Evolutionary conservation across 2,113 vertebrate genomes (phyloP), one percentile per base, ranked within the genome.

Genomic region (Dascyllus trimaculatus): DNA sequence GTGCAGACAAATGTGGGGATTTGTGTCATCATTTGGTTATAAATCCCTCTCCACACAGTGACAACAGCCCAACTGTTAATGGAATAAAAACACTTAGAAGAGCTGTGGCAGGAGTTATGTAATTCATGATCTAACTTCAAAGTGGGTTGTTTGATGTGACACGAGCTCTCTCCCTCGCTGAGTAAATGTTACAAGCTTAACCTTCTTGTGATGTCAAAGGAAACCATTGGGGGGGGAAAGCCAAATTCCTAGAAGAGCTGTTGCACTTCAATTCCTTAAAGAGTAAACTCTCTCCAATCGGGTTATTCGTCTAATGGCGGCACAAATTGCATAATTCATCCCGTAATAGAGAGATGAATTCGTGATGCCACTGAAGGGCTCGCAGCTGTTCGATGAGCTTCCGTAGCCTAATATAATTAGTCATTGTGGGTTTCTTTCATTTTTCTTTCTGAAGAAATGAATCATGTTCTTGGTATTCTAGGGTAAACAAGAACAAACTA

Each of bases 71-170:
- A 19, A 45, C 52, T 49, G 59, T 51, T 69, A 75, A 82, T 67
- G 58, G 54, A 70, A 82, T 80, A 25, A 88, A 84, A 85, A 83
- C 24, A 68, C 58, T 69, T 57, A 13, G 5, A 18, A 19, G 48
- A 56, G 22, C 62, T 1, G 0, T 10, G 75, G 60, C 71, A 32
- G 57, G 5, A 19, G 58, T 88, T 88, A 60, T 49, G 62, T 58
- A 85, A 87, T 46, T 64, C 35, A 54, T 73, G 56, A 43, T 71
- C 61, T 35, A 19, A 63, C 82, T 74, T 85, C 71, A 83, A 79
- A 87, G 1, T 2, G 22, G 54, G 61, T 54, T 68, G 32, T 69
- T 52, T 79, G 51, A 68, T 63, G 43, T 29, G 53, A 75, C 74
- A 43, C 40, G 49, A 51, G 70, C 17, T 10, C 25, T 65, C 35